Evolutionary conservation across 2,888 invertebrate genomes (phyloP).

Genomic region (Thereva nobilitata): DNA sequence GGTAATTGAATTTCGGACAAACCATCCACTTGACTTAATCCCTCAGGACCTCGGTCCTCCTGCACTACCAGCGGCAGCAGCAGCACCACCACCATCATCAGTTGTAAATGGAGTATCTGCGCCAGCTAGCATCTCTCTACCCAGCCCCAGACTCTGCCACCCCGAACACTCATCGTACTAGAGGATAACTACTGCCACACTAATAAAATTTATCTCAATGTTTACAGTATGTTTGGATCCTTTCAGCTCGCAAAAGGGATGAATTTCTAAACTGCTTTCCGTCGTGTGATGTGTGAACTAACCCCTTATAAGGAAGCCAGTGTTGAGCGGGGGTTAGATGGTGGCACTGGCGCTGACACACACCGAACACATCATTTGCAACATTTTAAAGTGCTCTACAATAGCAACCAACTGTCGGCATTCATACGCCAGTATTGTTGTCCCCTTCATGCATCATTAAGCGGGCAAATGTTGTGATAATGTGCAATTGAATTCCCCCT

Average conservation of each 20-base stretch:
- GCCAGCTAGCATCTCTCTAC: background rate
- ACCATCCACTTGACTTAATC: conserved; percentile 43
- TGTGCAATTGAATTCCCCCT: conserved; percentile 25
- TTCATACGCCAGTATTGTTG: too few species aligned
- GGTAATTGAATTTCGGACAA: conserved; percentile 43
- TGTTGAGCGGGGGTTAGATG: too few species aligned
- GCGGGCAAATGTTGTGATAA: conserved; percentile 18
- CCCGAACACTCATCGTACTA: background rate
- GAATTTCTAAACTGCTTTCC: background rate
- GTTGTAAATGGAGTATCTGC: background rate
- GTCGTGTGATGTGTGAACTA: background rate
- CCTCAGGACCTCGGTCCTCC: conserved; percentile 27
- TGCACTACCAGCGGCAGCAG: too few species aligned
- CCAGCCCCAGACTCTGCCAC: background rate
- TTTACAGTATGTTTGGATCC: conserved; percentile 9
- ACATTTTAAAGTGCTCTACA: too few species aligned
- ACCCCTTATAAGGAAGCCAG: background rate
- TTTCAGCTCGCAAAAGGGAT: background rate
- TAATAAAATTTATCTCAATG: conserved; percentile 27
- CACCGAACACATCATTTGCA: too few species aligned
- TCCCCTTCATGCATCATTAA: conserved; percentile 28
- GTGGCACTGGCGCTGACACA: too few species aligned
- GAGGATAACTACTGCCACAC: conserved; percentile 18
- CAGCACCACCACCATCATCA: background rate
- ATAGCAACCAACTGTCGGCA: too few species aligned